Percentiles rank a stretch among this genome's conserved stretches.
Evolutionary conservation across 1,140 invertebrate genomes (phyloP).

Genomic region (Microplitis demolitor): DNA sequence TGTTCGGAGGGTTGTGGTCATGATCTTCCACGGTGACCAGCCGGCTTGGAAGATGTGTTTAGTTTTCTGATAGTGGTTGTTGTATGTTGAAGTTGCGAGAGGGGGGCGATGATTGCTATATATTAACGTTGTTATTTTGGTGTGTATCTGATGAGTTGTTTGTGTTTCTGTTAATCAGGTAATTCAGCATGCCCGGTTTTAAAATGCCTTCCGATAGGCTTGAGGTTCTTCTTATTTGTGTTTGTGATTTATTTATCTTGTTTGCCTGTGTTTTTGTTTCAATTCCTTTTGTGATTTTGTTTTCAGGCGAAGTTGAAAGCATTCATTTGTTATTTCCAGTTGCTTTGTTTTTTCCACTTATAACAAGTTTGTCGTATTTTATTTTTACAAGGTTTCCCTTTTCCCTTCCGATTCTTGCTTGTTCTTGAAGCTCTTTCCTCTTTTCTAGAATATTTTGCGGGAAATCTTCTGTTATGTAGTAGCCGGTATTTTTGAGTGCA

Average conservation of each 20-base stretch:
- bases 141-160: neutral
- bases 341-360: neutral
- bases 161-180: neutral
- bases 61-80: neutral
- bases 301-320: neutral
- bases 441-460: neutral
- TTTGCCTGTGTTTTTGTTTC: neutral
- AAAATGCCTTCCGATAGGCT: neutral
- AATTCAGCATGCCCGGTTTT: neutral
- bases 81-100: neutral
- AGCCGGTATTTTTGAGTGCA: neutral
- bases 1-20: neutral
- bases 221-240: neutral
- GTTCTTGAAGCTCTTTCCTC: neutral
- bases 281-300: neutral
- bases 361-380: neutral
- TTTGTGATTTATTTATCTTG: neutral
- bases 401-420: neutral
- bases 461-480: neutral
- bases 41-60: neutral
- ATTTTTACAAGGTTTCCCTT: neutral
- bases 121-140: neutral
- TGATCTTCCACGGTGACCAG: neutral
- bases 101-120: neutral
- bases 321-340: neutral